Conservation (phyloP, 2,888 invertebrate genomes). For the Lamproptera curius region DNA sequence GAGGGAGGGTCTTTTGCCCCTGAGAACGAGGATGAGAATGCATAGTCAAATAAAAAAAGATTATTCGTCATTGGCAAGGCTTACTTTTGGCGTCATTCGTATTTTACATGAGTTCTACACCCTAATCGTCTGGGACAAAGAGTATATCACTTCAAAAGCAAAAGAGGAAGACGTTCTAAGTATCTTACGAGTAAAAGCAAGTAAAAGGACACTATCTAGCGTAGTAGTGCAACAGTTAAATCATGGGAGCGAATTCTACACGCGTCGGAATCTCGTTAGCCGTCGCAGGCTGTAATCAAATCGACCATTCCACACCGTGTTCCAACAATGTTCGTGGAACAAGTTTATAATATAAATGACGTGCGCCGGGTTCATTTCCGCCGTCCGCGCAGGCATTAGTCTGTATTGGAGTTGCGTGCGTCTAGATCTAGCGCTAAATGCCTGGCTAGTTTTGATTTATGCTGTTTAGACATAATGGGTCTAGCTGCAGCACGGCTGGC, state of each 20-base stretch:
- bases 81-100: too few relatives aligned
- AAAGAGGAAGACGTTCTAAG: too few relatives aligned
- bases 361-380: conserved; percentile 3
- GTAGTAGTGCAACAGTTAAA: too few relatives aligned
- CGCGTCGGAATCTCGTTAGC: background rate
- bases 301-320: conserved; percentile 3
- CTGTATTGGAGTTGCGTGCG: conserved; percentile 26
- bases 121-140: too few relatives aligned
- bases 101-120: too few relatives aligned
- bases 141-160: too few relatives aligned
- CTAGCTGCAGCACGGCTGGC: background rate
- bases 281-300: conserved; percentile 1
- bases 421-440: conserved; percentile 3
- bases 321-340: conserved; percentile 13
- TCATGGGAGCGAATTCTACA: background rate
- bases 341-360: conserved; percentile 15
- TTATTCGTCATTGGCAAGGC: too few relatives aligned
- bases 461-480: background rate
- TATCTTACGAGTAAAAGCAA: too few relatives aligned
- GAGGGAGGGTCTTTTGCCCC: too few relatives aligned
- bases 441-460: conserved; percentile 1
- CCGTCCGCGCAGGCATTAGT: conserved; percentile 23
- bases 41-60: too few relatives aligned
- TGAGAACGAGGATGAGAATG: too few relatives aligned
- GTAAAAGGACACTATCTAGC: too few relatives aligned